Conservation (phyloP, 2,888 invertebrate species). For the Hylaea fasciaria region DNA sequence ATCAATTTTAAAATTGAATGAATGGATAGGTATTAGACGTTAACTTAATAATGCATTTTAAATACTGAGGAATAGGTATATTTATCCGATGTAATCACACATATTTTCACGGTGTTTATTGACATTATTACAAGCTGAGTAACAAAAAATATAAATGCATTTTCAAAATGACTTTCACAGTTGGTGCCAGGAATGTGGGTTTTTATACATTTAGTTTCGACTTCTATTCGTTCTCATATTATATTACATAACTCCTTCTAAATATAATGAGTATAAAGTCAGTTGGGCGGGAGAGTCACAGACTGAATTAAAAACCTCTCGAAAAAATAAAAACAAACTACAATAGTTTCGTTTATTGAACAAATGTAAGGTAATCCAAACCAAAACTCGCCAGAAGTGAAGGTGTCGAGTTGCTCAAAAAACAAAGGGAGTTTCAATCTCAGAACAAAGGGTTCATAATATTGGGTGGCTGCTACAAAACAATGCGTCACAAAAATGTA, state of each 20-base stretch:
- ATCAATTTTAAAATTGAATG: no score
- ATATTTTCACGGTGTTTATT: neutral
- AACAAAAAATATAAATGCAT: constrained; percentile 5
- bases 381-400: constrained; percentile 33
- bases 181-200: constrained; percentile 25
- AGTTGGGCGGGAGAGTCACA: no score
- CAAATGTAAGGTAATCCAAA: constrained; percentile 21
- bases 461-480: constrained; percentile 41
- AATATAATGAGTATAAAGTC: neutral
- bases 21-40: no score
- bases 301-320: neutral
- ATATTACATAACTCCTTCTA: neutral
- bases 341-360: constrained; percentile 2
- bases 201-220: neutral
- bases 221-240: neutral
- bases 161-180: constrained; percentile 14
- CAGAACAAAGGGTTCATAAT: constrained; percentile 53
- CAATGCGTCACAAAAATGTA: constrained; percentile 32
- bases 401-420: constrained; percentile 51
- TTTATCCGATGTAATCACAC: no score
- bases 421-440: constrained; percentile 48
- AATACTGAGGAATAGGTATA: no score
- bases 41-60: no score
- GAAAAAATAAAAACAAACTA: neutral
- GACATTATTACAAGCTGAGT: neutral